These are phyloP conservation scores for Panagrolaimus sp. DNA, from an alignment of 1,140 invertebrate species.

Conservation along the genomic window DNA sequence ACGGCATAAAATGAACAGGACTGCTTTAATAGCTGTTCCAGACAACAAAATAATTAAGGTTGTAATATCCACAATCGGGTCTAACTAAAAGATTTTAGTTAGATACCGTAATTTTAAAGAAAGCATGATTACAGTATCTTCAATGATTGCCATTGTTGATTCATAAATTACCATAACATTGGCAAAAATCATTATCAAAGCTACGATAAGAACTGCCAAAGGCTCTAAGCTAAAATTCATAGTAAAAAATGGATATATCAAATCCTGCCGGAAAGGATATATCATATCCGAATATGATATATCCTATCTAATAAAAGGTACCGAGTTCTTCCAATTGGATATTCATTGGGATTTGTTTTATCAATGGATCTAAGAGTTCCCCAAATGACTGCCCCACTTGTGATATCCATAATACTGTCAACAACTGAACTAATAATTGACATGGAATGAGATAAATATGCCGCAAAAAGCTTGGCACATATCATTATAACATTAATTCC, in stretches of 20 bases:
- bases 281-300: too few relatives aligned
- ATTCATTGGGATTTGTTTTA: background rate
- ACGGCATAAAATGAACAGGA: background rate
- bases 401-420: constrained; percentile 5
- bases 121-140: background rate
- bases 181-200: constrained; percentile 8
- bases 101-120: background rate
- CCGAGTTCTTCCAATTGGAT: constrained; percentile 7
- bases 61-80: background rate
- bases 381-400: background rate
- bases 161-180: constrained; percentile 15
- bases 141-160: background rate
- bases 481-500: constrained; percentile 6
- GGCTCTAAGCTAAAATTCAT: background rate
- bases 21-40: background rate
- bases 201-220: background rate
- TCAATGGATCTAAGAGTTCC: background rate
- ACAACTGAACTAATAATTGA: constrained; percentile 6
- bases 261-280: too few relatives aligned
- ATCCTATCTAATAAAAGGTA: too few relatives aligned
- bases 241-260: too few relatives aligned
- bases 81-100: background rate
- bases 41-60: background rate
- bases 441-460: constrained; percentile 4
- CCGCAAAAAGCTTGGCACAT: background rate